phyloP scores from a whole-genome alignment of 2,113 vertebrate genomes.

The Elachura formosa region DNA sequence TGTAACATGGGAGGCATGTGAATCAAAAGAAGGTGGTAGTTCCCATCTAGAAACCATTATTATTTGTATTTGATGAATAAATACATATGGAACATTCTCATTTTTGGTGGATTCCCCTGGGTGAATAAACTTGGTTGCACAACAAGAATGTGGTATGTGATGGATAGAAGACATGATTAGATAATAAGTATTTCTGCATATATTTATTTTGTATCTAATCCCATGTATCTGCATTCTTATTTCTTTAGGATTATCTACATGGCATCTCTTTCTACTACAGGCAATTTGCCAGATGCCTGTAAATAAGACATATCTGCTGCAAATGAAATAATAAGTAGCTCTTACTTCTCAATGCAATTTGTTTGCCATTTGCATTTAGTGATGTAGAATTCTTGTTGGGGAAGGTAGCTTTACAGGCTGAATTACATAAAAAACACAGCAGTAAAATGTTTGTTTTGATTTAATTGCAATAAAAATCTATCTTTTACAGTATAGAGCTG shows the following conservation, averaged over 20 bases:
- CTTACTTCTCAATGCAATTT: neutral
- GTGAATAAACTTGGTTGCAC: neutral
- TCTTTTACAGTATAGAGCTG: neutral
- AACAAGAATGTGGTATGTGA: slow-evolving; percentile 21
- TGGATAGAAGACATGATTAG: neutral
- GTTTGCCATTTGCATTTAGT: neutral
- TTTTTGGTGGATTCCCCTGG: neutral
- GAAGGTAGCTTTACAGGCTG: neutral
- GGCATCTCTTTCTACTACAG: neutral
- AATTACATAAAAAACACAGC: neutral
- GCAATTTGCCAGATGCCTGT: neutral
- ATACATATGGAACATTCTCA: neutral
- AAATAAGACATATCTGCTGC: neutral
- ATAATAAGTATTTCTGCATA: slow-evolving; percentile 6
- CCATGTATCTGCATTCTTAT: neutral
- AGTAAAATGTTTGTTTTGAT: neutral
- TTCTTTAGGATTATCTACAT: neutral
- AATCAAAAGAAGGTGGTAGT: slow-evolving; percentile 34
- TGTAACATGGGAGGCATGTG: slow-evolving; percentile 4
- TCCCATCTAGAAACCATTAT: slow-evolving; percentile 23
- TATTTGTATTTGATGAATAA: slow-evolving; percentile 35
- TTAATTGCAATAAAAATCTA: neutral
- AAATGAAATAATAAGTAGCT: neutral
- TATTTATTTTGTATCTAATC: neutral
- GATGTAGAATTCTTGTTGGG: neutral